Evolutionary conservation across 2,797 vertebrate species (phyloP), one percentile per base, ranked within the genome.

Genomic region (Cossypha dichroa): DNA sequence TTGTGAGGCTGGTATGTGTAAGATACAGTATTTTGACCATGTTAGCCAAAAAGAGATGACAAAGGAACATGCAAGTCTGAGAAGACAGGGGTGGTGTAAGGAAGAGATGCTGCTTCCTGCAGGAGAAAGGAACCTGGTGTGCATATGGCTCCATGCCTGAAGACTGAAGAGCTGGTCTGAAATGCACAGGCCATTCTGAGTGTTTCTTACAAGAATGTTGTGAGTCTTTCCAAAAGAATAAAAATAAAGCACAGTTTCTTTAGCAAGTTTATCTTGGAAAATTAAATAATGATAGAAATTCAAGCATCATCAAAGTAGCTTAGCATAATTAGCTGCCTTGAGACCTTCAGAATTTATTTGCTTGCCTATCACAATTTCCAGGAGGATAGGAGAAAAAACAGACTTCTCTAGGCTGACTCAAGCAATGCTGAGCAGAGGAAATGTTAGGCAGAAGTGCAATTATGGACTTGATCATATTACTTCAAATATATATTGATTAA

Each of bases 301-400:
- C 36, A 38, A 94, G 33, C 10, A 0, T 67, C 72, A 67, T 77
- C 56, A 43, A 43, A 83, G 23, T 75, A 74, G 54, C 54, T 68
- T 48, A 85, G 49, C 23, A 22, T 45, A 93, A 91, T 83, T 74
- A 74, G 33, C 56, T 83, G 41, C 43, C 31, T 80, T 0, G 0
- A 74, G 79, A 91, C 48, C 33, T 76, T 59, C 45, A 74, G 52
- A 67, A 95, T 91, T 85, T 83, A 92, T 92, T 70, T 92, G 31
- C 46, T 81, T 90, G 82, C 79, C 88, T 77, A 45, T 33, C 20
- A 56, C 51, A 70, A 95, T 90, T 96, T 95, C 85, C 82, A 93
- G 48, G 88, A 94, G 67, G 51, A 60, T 4, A 29, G 41, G 88
- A 94, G 43, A 25, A 92, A 92, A 90, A 60, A 1, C 89, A 96